Conservation (phyloP, 2,888 invertebrate genomes). For the Caenorhabditis imperialis region DNA sequence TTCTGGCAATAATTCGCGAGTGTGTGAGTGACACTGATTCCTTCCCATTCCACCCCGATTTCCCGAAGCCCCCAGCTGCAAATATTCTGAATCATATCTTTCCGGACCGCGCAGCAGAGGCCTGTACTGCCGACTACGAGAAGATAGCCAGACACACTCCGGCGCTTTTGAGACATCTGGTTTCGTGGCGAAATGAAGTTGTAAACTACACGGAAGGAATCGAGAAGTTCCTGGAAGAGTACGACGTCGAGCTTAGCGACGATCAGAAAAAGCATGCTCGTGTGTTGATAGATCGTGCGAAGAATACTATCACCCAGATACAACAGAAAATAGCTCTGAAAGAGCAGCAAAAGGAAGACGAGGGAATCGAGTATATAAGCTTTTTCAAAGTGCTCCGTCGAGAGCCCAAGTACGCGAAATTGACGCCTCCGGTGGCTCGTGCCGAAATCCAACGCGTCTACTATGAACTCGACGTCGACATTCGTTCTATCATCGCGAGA, state of each 20-base stretch:
- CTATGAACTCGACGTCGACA: slow-evolving; percentile 7
- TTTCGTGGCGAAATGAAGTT: slow-evolving; percentile 28
- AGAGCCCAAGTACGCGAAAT: slow-evolving; percentile 6
- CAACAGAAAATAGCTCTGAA: slow-evolving; percentile 22
- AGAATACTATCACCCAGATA: slow-evolving; percentile 10
- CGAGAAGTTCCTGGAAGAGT: neutral
- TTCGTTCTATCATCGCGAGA: slow-evolving; percentile 13
- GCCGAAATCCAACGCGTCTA: slow-evolving; percentile 11
- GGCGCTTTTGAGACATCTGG: slow-evolving; percentile 5
- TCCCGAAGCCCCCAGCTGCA: slow-evolving; percentile 30
- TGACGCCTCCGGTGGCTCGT: slow-evolving; percentile 8
- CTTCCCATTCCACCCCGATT: slow-evolving; percentile 15
- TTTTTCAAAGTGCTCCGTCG: slow-evolving; percentile 8
- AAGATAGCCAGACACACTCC: slow-evolving; percentile 19
- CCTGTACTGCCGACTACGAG: slow-evolving; percentile 10
- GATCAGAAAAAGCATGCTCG: slow-evolving; percentile 8
- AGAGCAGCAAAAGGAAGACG: neutral
- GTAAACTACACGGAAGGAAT: neutral
- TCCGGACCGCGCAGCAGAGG: slow-evolving; percentile 1
- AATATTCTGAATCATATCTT: slow-evolving; percentile 36
- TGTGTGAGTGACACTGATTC: neutral
- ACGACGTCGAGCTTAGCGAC: slow-evolving; percentile 11
- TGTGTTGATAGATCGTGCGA: neutral
- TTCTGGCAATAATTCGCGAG: slow-evolving; percentile 12
- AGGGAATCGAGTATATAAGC: slow-evolving; percentile 11